Base-by-base conservation (phyloP, 2,888 invertebrate genomes). In the Epiblema foenella region DNA sequence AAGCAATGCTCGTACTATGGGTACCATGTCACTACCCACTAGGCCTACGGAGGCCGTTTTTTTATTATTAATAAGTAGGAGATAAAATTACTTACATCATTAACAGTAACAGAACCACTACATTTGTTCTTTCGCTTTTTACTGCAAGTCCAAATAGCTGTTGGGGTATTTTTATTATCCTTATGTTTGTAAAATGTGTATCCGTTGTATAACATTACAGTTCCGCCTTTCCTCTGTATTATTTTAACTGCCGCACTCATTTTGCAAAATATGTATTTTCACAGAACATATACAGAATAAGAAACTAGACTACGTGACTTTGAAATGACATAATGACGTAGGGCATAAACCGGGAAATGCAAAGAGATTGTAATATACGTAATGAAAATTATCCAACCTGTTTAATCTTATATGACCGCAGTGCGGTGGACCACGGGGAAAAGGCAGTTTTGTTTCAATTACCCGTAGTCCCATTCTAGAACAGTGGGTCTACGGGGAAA, bases 171-270 rank as follows among this genome's bases (percentile, higher is more conserved):
- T 20, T 24, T 54, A 5, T 54, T 1, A 29, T 54, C 54, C 4
- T 58, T 37, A 58, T 58, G 37, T 58, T 58, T 39, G 10, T 58
- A 58, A 58, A 54, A 54, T 54, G 2, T 2, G 54, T 54, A 54
- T 24, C 54, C 54, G 15, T 54, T 54, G 54, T 54, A 29, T 54
- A 54, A 54, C 54, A 54, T 11, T 9, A 54, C 11, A 54, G 3
- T 24, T 24, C 24, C 29, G 2, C 54, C 54, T 54, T 54, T 54
- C 9, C 49, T 17, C 9, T 2, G 49, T 49, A 17, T 49, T 49
- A 49, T 49, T 49, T 49, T 49, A 49, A 49, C 17, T 49, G 1
- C 49, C 17, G 0, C 49, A 49, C 9, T 17, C 49, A 49, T 49
- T 49, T 17, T 49, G 49, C 9, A 49, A 49, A 1, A 49, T 17